Percentiles rank a stretch among this genome's conserved stretches.
Evolutionary conservation across 2,797 vertebrate genomes (phyloP).

Genomic region (Vireo griseus): DNA sequence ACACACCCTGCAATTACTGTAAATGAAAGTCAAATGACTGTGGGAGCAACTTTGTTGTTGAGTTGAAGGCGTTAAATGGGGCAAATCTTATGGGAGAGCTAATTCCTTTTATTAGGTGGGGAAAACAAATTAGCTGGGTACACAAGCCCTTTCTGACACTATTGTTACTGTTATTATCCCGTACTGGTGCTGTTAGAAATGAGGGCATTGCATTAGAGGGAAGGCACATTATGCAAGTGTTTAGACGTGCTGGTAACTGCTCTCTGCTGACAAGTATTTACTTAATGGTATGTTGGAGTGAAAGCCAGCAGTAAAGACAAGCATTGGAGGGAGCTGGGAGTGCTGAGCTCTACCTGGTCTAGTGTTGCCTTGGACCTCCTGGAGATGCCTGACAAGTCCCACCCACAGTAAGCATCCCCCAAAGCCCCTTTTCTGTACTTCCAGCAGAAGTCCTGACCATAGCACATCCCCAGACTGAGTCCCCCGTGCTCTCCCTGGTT

Average conservation of each 20-base stretch:
- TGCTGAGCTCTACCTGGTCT: background rate
- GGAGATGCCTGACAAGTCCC: background rate
- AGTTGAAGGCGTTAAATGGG: conserved; percentile 17
- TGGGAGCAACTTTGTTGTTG: background rate
- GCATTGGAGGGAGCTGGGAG: background rate
- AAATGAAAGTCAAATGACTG: background rate
- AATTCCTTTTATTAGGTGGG: conserved; percentile 13
- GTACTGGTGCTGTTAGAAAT: background rate
- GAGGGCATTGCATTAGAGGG: conserved; percentile 29
- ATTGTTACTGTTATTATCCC: conserved; percentile 20
- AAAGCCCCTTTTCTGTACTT: background rate
- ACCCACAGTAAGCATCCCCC: background rate
- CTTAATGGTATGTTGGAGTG: conserved; percentile 35
- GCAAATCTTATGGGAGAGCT: background rate
- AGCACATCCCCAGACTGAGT: background rate
- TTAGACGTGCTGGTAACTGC: conserved; percentile 36
- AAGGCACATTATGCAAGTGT: conserved; percentile 18
- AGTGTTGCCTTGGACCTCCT: background rate
- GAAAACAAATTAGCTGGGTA: conserved; percentile 40
- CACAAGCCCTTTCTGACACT: conserved; percentile 19
- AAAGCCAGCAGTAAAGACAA: conserved; percentile 12
- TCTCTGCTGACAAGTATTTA: conserved; percentile 49
- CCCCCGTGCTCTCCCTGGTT: background rate
- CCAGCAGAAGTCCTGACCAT: background rate
- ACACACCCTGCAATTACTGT: background rate